These are phyloP conservation scores for Oreochromis mossambicus DNA, from an alignment of 2,797 vertebrate genomes.

Conservation along the genomic window DNA sequence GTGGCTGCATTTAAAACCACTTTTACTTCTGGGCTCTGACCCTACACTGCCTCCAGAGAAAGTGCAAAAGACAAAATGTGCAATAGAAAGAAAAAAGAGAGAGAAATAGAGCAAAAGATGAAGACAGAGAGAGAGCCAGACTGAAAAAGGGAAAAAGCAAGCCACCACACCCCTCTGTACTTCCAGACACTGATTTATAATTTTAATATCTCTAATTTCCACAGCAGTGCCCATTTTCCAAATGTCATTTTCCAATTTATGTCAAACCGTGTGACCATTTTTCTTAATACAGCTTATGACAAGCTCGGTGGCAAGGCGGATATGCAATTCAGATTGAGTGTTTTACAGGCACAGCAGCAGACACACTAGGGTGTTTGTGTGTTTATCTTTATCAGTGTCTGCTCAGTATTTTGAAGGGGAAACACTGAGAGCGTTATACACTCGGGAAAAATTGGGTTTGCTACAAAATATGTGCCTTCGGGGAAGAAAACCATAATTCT, in stretches of 20 bases:
- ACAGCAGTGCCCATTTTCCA: constrained; percentile 82
- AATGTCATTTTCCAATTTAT: constrained; percentile 93
- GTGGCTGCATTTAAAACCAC: constrained; percentile 51
- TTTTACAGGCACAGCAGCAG: constrained; percentile 73
- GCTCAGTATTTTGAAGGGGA: constrained; percentile 60
- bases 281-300: constrained; percentile 91
- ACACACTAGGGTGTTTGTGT: constrained; percentile 70
- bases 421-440: constrained; percentile 45
- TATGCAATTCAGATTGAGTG: constrained; percentile 85
- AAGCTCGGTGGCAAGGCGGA: constrained; percentile 79
- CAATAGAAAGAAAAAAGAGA: constrained; percentile 17
- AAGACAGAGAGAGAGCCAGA: constrained; percentile 22
- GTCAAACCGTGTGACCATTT: constrained; percentile 87
- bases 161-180: constrained; percentile 50
- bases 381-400: constrained; percentile 79
- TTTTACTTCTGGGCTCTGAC: constrained; percentile 43
- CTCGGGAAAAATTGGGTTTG: constrained; percentile 58
- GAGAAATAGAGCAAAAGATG: constrained; percentile 20
- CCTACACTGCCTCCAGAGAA: constrained; percentile 28
- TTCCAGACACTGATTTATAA: constrained; percentile 90
- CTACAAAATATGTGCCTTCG: constrained; percentile 64
- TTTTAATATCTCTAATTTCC: constrained; percentile 95
- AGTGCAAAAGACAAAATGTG: constrained; percentile 32
- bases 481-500: constrained; percentile 73
- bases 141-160: constrained; percentile 33